Base-by-base conservation (phyloP, 2,888 invertebrate genomes). In the Zonitis immaculata region DNA sequence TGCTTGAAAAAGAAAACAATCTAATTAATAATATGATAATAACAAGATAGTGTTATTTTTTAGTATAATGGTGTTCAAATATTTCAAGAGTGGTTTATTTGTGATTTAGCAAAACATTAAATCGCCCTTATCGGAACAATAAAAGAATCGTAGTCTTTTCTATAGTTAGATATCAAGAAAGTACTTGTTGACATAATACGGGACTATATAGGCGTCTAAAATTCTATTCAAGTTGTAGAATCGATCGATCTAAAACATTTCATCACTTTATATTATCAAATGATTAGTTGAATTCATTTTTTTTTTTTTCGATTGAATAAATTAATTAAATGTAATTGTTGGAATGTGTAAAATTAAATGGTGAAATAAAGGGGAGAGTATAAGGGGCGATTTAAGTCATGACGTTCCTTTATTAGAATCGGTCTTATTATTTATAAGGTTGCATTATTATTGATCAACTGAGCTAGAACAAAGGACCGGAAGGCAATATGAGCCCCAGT, bases 371-470 rank as follows among this genome's bases (percentile, higher is more conserved):
- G n/a, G n/a, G n/a, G n/a, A n/a, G n/a, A n/a, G n/a, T n/a, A n/a
- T n/a, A 45, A 35, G 6, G 18, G 49, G 30, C n/a, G 49, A 12
- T 27, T 45, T 42, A 56, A 42, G 45, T 51, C 49, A 42, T 27
- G 45, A 54, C 47, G 52, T 59, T 49, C 49, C 44, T 43, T 70
- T 71, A 70, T 70, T 70, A 69, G 66, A 64, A 66, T 64, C 57
- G 65, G 69, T 65, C 66, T 71, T 74, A 75, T 75, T 76, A 76
- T 75, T 75, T 74, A 76, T 76, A 76, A 75, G 74, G 76, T 73
- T 76, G 75, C 75, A 76, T 75, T 76, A 76, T 75, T 76, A 76
- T 76, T 75, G 76, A 76, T 76, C 74, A 75, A 66, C 64, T 61
- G 64, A 67, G 66, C 64, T 65, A 64, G 69, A 74, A 75, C 75